Evolutionary conservation across 1,140 invertebrate genomes (phyloP).

Genomic region (Aethina tumida): DNA sequence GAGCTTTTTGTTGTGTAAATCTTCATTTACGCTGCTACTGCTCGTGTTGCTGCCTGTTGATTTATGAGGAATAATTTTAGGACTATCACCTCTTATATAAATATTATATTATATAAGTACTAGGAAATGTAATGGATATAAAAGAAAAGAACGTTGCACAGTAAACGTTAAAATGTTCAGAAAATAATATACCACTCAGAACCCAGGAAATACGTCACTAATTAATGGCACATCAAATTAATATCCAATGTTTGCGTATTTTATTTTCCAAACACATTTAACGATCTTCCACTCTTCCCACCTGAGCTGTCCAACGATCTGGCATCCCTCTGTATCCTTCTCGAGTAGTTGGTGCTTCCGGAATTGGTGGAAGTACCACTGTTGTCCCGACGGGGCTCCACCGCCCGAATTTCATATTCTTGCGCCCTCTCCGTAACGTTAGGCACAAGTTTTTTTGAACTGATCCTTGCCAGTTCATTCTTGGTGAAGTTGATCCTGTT

Average conservation of each 20-base stretch:
- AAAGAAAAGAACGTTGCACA: too few species aligned
- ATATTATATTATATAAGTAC: conserved; percentile 1
- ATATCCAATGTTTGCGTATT: too few species aligned
- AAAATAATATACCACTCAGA: too few species aligned
- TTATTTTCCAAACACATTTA: too few species aligned
- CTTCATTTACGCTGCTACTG: conserved; percentile 26
- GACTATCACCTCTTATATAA: too few species aligned
- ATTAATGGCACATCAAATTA: too few species aligned
- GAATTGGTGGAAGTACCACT: conserved; percentile 18
- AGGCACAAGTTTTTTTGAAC: conserved; percentile 56
- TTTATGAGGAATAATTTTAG: conserved; percentile 6
- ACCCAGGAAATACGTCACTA: too few species aligned
- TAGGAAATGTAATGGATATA: too few species aligned
- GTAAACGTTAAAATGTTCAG: too few species aligned
- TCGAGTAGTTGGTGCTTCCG: conserved; percentile 13
- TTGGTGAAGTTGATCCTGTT: conserved; percentile 57
- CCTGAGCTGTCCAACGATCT: conserved; percentile 39
- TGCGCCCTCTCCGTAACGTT: conserved; percentile 63
- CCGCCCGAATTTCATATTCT: conserved; percentile 58
- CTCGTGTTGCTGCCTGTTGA: conserved; percentile 21
- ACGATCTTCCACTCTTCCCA: too few species aligned
- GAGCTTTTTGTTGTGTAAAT: conserved; percentile 33
- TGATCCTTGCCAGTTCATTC: conserved; percentile 61
- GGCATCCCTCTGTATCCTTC: conserved; percentile 33
- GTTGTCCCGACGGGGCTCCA: conserved; percentile 22